These are phyloP conservation scores for Enteromius treurensis DNA, from an alignment of 2,797 vertebrate genomes.

Conservation along the genomic window DNA sequence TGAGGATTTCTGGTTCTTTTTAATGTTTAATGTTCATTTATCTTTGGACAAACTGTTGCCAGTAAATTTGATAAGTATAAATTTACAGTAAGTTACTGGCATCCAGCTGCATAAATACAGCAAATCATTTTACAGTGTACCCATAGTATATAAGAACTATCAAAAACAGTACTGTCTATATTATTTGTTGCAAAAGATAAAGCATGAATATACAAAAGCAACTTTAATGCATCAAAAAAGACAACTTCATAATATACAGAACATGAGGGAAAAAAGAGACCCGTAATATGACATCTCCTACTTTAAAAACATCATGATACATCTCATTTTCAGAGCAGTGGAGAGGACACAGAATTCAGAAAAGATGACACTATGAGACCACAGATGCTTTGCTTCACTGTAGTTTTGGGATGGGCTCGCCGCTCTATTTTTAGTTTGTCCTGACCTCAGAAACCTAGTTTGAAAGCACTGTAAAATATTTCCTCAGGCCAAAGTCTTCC, in stretches of 20 bases:
- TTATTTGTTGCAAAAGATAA: neutral
- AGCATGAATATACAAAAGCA: neutral
- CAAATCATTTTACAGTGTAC: no score
- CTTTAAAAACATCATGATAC: neutral
- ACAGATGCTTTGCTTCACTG: constrained; percentile 43
- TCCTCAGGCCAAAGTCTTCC: constrained; percentile 16
- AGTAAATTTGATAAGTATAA: no score
- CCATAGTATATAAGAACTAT: neutral
- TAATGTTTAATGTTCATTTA: no score
- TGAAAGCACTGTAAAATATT: constrained; percentile 29
- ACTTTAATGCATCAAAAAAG: neutral
- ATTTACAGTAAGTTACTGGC: no score
- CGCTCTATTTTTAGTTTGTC: constrained; percentile 44
- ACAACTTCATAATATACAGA: neutral
- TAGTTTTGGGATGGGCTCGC: constrained; percentile 48
- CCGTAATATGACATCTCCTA: neutral
- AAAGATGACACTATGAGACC: constrained; percentile 35
- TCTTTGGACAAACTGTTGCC: no score
- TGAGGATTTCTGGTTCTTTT: no score
- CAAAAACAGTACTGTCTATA: neutral
- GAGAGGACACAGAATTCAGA: constrained; percentile 33
- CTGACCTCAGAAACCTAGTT: constrained; percentile 44
- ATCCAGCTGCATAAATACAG: no score
- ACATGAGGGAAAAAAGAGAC: neutral
- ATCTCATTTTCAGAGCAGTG: neutral